A percentile compares a stretch with the other conserved stretches of the same genome.
Conservation (phyloP, 2,888 invertebrate genomes). For the Drosophila formosana region DNA sequence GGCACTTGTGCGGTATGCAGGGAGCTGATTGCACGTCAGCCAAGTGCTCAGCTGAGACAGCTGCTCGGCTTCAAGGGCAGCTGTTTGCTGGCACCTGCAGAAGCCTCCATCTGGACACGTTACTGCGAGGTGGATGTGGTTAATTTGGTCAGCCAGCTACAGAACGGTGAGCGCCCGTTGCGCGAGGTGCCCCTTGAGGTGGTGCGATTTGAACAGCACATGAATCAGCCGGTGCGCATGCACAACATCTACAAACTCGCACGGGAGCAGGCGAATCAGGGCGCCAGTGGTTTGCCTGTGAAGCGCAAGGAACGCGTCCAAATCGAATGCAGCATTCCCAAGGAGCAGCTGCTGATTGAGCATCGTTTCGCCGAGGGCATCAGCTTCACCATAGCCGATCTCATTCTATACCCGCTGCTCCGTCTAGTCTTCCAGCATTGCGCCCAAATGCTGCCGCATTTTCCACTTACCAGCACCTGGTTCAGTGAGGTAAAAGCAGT, state of each 20-base stretch:
- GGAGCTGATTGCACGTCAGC: slow-evolving; percentile 86
- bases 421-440: slow-evolving; percentile 87
- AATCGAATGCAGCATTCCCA: slow-evolving; percentile 84
- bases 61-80: slow-evolving; percentile 92
- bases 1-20: slow-evolving; percentile 92
- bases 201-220: slow-evolving; percentile 92
- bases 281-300: slow-evolving; percentile 47
- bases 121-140: slow-evolving; percentile 95
- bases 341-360: slow-evolving; percentile 83
- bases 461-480: slow-evolving; percentile 90
- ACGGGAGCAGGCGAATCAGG: slow-evolving; percentile 86
- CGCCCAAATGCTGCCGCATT: slow-evolving; percentile 71
- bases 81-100: slow-evolving; percentile 93
- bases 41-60: slow-evolving; percentile 71
- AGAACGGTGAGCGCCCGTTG: slow-evolving; percentile 84
- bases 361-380: slow-evolving; percentile 94
- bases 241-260: slow-evolving; percentile 94
- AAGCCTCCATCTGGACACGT: slow-evolving; percentile 95
- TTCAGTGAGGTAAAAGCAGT: slow-evolving; percentile 83
- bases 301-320: slow-evolving; percentile 84
- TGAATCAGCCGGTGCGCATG: slow-evolving; percentile 92
- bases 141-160: slow-evolving; percentile 83
- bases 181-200: slow-evolving; percentile 89
- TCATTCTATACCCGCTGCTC: slow-evolving; percentile 91
- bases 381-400: slow-evolving; percentile 92